Evolutionary conservation across 1,140 invertebrate species (phyloP), one percentile per base, ranked within the genome.

Genomic region (Dendrolimus kikuchii): DNA sequence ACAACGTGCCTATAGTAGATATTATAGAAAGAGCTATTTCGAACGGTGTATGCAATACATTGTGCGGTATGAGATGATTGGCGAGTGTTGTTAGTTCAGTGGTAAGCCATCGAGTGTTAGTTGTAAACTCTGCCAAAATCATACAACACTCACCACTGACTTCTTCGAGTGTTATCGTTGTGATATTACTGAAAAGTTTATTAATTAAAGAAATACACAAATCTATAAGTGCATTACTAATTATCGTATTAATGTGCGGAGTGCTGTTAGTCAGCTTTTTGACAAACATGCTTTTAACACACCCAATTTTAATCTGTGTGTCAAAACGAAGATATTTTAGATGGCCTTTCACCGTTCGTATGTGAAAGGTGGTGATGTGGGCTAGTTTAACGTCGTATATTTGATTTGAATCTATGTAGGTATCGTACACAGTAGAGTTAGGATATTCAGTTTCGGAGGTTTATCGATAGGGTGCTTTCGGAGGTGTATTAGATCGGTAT

Each of bases 101-200:
- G 64, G 63, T 63, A 79, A 79, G 77, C 77, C 38, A 45, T 65
- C 55, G 52, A 61, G 60, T 64, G 71, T 80, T 81, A 81, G 74
- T 77, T 54, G 74, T 60, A 67, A 68, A 50, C 57, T 73, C 76
- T 68, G 60, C 73, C 74, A 81, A 77, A 80, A 81, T 77, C 72
- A 68, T 68, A 81, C 78, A 81, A 81, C 77, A 85, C 82, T 86
- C 82, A 83, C 82, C 82, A 86, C 82, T 83, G 81, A 86, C 66
- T 63, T 71, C 75, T 73, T 75, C 71, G 72, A 71, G 68, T 66
- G 72, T 76, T 86, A 86, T 78, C 73, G 78, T 81, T 69, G 77
- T 74, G 72, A 72, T 68, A 71, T 50, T 74, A 86, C 82, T 86
- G 82, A 78, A 86, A 83, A 70, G 23, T 23, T 23, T 66, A 10